Base-by-base conservation (phyloP, 2,888 invertebrate species). In the Tetragonula carbonaria region DNA sequence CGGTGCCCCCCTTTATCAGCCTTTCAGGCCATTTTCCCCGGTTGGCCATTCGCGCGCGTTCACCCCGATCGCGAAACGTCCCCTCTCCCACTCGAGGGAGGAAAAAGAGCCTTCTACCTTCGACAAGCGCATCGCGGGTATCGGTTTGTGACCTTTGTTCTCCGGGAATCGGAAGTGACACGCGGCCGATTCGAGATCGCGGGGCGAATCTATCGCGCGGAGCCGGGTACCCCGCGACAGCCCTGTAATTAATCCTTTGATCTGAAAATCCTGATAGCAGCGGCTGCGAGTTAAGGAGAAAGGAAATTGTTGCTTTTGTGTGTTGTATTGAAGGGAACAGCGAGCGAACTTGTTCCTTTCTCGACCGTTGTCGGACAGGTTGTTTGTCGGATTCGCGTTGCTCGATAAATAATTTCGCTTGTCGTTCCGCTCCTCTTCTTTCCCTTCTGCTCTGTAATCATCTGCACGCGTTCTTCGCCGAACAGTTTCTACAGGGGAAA, bases 61-160 rank as follows among this genome's bases (percentile, higher is more conserved):
- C 2, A 23, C 16, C n/a, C 18, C n/a, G 14, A 5, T n/a, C n/a
- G 57, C 57, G 14, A n/a, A 57, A 57, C 38, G 57, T 23, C n/a
- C 57, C 11, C 38, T 75, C 57, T 50, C 23, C 38, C 38, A 38
- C 38, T 38, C 38, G 38, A 38, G 38, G 38, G 38, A 33, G 38
- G 38, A 38, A 6, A 38, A 38, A 38, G 6, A 8, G 21, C 28
- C 28, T 33, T n/a, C n/a, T 74, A 57, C 55, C 45, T 70, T 74
- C 50, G 79, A 79, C 78, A 51, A 28, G 53, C 8, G 53, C n/a
- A 33, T 71, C 68, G 53, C 28, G 74, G 59, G 59, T 82, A 82
- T 74, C 82, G 28, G 70, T 57, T 28, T 57, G 66, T 53, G 65
- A 59, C 73, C 73, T 79, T 80, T 81, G 79, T 79, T 63, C 79